Base-by-base conservation (phyloP, 2,888 invertebrate species). In the Furcula furcula region DNA sequence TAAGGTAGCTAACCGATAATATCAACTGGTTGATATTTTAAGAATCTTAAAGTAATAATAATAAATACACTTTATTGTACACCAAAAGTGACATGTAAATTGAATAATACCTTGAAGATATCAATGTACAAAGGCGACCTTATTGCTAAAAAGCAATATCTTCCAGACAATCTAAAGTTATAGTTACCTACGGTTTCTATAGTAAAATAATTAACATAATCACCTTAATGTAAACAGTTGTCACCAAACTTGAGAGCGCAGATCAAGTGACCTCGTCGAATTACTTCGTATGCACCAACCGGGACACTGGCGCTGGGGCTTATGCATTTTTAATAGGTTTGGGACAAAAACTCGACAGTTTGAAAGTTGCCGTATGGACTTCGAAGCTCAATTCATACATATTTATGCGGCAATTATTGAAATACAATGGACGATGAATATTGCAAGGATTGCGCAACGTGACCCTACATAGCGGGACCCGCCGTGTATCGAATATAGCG, bases 331-430 rank as follows among this genome's bases (percentile, higher is more conserved):
- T 81, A 78, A 85, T 81, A 74, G 57, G 47, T 41, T 50, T 47
- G 64, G 52, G 64, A 74, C 76, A 85, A 86, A 85, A 85, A 83
- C 67, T 68, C 59, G 72, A 69, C 75, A 71, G 64, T 75, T 76
- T 74, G 70, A 76, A 76, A 72, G 76, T 69, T 68, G 59, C 59
- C 58, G 68, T 71, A 74, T 67, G 72, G 67, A 68, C 64, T 69
- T 60, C 63, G 62, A 66, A 67, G 64, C 68, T 70, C 69, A 66
- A 67, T 72, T 75, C 82, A 84, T 85, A 75, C 76, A 85, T 85
- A 85, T 84, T 79, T 76, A 84, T 81, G 74, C 53, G 62, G 66
- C 72, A 81, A 83, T 84, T 83, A 80, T 77, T 75, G 70, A 72
- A 76, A 76, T 79, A 80, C 81, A 84, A 83, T 83, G 76, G 73